Percentiles rank a stretch among this genome's conserved stretches.
Conservation (phyloP, 2,797 vertebrate genomes). For the Hydrocynus forskahlii region DNA sequence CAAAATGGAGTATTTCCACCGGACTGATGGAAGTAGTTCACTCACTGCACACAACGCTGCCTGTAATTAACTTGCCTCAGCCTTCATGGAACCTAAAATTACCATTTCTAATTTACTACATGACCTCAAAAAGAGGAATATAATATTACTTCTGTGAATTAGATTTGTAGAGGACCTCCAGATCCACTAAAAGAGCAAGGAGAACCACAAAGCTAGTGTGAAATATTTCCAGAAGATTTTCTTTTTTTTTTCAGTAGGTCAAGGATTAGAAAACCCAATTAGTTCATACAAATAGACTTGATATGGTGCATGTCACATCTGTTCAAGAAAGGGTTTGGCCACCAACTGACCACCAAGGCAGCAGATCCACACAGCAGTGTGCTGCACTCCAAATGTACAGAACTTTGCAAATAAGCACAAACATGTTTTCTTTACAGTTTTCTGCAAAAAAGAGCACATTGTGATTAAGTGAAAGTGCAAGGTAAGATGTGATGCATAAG, state of each 20-base stretch:
- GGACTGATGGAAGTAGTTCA: constrained; percentile 50
- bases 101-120: constrained; percentile 21
- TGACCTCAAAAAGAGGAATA: not conserved
- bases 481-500: not conserved
- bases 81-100: constrained; percentile 36
- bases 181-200: not conserved
- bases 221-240: constrained; percentile 1
- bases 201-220: not conserved
- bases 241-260: constrained; percentile 18
- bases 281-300: not conserved
- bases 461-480: not conserved
- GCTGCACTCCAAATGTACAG: not conserved
- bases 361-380: not conserved
- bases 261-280: constrained; percentile 31
- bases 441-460: not conserved
- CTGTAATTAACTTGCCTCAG: constrained; percentile 24
- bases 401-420: not conserved
- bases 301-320: not conserved
- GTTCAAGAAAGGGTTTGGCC: not conserved
- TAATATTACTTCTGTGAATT: constrained; percentile 5
- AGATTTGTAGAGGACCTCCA: constrained; percentile 8
- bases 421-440: too few species aligned
- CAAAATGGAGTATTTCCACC: constrained; percentile 56
- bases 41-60: not conserved
- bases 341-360: not conserved